A percentile compares a stretch with the other conserved stretches of the same genome.
Conservation (phyloP, 2,888 invertebrate species). For the Amblyteles armatorius region DNA sequence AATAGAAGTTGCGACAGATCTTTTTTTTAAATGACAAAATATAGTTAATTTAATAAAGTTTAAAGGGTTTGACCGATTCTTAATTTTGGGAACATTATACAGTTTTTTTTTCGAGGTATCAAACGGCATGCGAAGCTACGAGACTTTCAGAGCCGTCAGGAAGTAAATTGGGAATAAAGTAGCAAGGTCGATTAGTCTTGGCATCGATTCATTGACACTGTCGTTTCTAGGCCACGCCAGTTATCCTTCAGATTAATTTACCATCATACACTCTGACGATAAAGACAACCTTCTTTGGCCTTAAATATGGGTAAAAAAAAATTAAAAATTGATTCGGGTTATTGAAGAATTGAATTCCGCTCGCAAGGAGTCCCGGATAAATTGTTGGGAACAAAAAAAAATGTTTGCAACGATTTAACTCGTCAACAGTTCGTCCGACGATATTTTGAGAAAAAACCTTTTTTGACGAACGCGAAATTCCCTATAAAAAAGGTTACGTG, state of each 20-base stretch:
- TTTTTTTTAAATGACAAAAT: too few relatives aligned
- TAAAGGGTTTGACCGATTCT: background rate
- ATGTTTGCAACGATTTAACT: background rate
- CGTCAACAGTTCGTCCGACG: background rate
- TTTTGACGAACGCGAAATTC: background rate
- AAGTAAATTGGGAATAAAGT: background rate
- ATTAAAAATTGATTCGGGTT: too few relatives aligned
- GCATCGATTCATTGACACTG: conserved; percentile 55
- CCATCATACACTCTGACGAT: background rate
- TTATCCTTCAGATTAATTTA: conserved; percentile 53
- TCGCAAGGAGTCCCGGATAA: background rate
- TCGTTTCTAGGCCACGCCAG: background rate
- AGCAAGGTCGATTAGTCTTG: conserved; percentile 53
- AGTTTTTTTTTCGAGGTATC: background rate
- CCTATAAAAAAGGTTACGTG: too few relatives aligned
- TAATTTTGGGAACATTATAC: background rate
- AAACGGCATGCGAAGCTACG: background rate
- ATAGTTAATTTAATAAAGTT: too few relatives aligned
- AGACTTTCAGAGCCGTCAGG: background rate
- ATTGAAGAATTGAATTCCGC: background rate
- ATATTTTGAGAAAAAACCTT: background rate
- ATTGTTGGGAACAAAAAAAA: background rate
- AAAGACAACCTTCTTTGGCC: background rate
- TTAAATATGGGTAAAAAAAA: background rate
- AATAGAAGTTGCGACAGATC: background rate